Percentiles rank a stretch among this genome's conserved stretches.
phyloP scores from a whole-genome alignment of 1,140 invertebrate species.

The Platorchestia sp. region DNA sequence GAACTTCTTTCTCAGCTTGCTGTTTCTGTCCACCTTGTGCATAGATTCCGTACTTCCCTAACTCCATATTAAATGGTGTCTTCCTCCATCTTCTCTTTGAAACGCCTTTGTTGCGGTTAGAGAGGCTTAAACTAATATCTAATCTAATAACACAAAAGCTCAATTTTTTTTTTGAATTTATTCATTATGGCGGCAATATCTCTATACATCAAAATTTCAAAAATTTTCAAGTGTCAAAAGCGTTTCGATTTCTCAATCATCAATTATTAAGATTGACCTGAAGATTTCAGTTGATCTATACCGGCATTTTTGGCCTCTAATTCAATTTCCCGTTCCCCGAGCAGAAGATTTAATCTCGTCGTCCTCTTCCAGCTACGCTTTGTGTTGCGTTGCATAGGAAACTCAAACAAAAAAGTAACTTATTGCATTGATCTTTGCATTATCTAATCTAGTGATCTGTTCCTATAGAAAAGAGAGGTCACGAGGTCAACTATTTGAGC shows the following conservation, averaged over 20 bases:
- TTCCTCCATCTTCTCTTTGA: too few species aligned
- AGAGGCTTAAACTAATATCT: too few species aligned
- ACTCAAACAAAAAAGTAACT: neutral
- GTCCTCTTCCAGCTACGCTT: neutral
- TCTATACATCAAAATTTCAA: too few species aligned
- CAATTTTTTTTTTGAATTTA: too few species aligned
- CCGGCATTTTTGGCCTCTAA: neutral
- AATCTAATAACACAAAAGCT: too few species aligned
- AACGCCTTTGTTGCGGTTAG: too few species aligned
- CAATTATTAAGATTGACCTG: neutral
- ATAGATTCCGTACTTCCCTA: too few species aligned
- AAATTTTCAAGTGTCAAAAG: neutral
- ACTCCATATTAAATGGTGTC: too few species aligned
- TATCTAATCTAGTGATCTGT: neutral
- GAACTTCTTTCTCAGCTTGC: too few species aligned
- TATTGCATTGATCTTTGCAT: neutral
- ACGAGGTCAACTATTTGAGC: neutral
- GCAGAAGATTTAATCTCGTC: neutral
- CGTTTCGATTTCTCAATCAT: neutral
- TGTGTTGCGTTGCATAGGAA: neutral
- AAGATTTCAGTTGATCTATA: neutral
- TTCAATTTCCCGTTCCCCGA: neutral
- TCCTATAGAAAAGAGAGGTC: neutral
- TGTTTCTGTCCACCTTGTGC: too few species aligned
- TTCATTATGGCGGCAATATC: too few species aligned